Evolutionary conservation across 2,888 invertebrate genomes (phyloP).

Genomic region (Drosophila setosimentum): DNA sequence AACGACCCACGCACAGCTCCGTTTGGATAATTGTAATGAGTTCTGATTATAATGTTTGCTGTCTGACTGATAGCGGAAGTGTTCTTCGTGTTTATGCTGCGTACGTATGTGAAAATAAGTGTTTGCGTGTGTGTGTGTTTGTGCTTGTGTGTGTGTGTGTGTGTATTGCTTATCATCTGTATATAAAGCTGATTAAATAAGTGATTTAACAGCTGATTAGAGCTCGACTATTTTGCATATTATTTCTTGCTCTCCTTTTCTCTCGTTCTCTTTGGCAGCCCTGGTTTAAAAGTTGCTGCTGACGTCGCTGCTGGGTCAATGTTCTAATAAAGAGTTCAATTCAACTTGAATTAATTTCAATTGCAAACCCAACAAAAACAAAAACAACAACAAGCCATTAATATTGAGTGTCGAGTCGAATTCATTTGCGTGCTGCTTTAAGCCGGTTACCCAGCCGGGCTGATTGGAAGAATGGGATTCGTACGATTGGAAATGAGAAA

Average conservation of each 20-base stretch:
- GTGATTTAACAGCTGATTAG: conserved; percentile 67
- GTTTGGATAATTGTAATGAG: conserved; percentile 52
- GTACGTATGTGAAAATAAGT: not conserved
- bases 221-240: conserved; percentile 24
- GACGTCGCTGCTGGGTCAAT: conserved; percentile 64
- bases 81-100: conserved; percentile 30
- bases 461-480: conserved; percentile 4
- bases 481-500: not conserved
- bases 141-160: not conserved
- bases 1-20: conserved; percentile 18
- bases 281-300: not conserved
- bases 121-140: not conserved
- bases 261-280: conserved; percentile 4
- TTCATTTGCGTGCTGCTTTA: conserved; percentile 51
- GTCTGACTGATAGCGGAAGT: conserved; percentile 60
- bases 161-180: not conserved
- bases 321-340: conserved; percentile 78
- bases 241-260: not conserved
- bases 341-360: conserved; percentile 80
- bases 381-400: conserved; percentile 24
- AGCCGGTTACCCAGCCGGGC: conserved; percentile 53
- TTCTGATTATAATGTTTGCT: conserved; percentile 58
- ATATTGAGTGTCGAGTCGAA: conserved; percentile 44
- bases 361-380: conserved; percentile 56
- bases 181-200: conserved; percentile 72